Conservation (phyloP, 2,113 vertebrate species). For the Phalacrocorax aristotelis region DNA sequence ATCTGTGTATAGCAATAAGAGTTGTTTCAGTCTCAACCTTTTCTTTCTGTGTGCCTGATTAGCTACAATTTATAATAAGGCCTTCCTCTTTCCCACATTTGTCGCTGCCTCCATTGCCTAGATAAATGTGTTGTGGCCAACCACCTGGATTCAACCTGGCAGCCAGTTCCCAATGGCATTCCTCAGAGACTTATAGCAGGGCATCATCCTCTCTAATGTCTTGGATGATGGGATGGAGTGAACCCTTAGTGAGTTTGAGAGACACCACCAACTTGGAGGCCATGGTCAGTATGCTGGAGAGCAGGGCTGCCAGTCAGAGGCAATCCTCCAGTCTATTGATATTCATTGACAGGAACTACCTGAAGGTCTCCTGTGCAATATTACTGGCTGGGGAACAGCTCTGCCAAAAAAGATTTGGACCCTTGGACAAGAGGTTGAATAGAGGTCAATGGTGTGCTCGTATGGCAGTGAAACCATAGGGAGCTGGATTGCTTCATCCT, state of each 20-base stretch:
- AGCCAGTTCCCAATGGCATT: background rate
- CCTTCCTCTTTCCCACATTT: background rate
- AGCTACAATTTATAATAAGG: background rate
- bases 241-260: background rate
- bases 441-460: background rate
- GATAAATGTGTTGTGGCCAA: background rate
- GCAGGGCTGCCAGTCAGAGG: rapidly evolving
- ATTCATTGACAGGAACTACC: background rate
- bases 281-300: background rate
- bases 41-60: background rate
- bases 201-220: background rate
- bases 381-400: background rate
- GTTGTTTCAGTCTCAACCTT: background rate
- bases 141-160: background rate
- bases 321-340: no score
- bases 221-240: background rate
- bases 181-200: background rate
- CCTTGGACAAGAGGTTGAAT: background rate
- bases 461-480: background rate
- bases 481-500: background rate
- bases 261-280: background rate
- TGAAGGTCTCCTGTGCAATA: background rate
- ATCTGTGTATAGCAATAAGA: rapidly evolving
- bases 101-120: background rate
- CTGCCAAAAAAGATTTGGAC: background rate